Evolutionary conservation across 2,888 invertebrate genomes (phyloP).

Genomic region (Ferrisia virgata): DNA sequence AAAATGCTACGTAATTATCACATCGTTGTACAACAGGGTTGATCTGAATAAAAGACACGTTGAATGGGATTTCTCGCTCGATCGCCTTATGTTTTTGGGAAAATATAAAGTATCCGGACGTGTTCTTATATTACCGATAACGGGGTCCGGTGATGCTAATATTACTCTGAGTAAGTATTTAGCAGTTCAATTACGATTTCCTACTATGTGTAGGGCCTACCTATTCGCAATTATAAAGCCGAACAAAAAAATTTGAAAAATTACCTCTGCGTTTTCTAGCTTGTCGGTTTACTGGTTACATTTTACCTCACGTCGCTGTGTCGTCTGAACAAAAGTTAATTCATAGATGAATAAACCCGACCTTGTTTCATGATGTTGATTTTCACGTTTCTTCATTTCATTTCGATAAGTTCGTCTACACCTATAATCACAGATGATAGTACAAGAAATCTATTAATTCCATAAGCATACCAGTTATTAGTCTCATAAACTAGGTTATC

Average conservation of each 20-base stretch:
- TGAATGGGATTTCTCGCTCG: constrained; percentile 53
- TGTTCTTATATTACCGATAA: constrained; percentile 58
- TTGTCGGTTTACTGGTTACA: background rate
- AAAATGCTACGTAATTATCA: background rate
- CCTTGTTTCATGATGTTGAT: background rate
- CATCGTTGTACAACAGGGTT: constrained; percentile 44
- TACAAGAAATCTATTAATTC: constrained; percentile 1
- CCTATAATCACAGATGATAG: background rate
- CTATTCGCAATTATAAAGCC: too few relatives aligned
- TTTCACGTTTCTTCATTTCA: background rate
- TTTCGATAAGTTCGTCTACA: background rate
- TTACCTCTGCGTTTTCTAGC: background rate
- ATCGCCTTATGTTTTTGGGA: constrained; percentile 58
- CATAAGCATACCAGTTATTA: background rate
- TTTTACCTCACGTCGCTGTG: background rate
- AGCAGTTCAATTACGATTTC: too few relatives aligned
- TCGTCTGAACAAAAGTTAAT: background rate
- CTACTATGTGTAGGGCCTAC: too few relatives aligned
- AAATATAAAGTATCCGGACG: constrained; percentile 59
- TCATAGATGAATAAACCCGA: background rate
- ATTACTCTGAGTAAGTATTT: constrained; percentile 58
- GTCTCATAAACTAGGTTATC: constrained; percentile 1
- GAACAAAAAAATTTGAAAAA: too few relatives aligned
- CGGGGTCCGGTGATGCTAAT: constrained; percentile 57
- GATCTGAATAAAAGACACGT: constrained; percentile 49